Conservation (phyloP, 2,888 invertebrate species). For the Eupithecia dodoneata region DNA sequence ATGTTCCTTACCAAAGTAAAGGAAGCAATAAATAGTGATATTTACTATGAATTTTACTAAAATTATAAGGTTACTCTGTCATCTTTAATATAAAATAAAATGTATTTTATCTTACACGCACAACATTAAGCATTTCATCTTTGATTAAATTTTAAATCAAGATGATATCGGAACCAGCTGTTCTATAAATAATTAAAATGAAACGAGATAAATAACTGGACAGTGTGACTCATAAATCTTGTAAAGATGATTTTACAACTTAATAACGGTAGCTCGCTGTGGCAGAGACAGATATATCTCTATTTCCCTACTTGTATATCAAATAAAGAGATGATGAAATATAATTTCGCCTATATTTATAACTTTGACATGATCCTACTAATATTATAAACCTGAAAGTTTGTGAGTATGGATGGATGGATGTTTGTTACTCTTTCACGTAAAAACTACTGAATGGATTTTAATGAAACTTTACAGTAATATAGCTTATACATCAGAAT, state of each 20-base stretch:
- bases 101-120: background rate
- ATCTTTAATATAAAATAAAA: background rate
- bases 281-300: background rate
- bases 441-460: too few relatives aligned
- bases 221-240: constrained; percentile 16
- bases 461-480: too few relatives aligned
- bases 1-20: background rate
- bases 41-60: background rate
- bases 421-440: too few relatives aligned
- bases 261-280: background rate
- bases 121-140: background rate
- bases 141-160: background rate
- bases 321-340: background rate
- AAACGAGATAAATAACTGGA: constrained; percentile 2
- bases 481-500: too few relatives aligned
- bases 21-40: background rate
- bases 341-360: background rate
- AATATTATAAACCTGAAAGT: too few relatives aligned
- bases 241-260: constrained; percentile 8
- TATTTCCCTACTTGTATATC: background rate
- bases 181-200: constrained; percentile 11
- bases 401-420: too few relatives aligned
- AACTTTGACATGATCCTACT: background rate
- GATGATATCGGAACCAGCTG: background rate
- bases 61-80: background rate